Base-by-base conservation (phyloP, 2,797 vertebrate genomes). In the Malurus leucopterus region DNA sequence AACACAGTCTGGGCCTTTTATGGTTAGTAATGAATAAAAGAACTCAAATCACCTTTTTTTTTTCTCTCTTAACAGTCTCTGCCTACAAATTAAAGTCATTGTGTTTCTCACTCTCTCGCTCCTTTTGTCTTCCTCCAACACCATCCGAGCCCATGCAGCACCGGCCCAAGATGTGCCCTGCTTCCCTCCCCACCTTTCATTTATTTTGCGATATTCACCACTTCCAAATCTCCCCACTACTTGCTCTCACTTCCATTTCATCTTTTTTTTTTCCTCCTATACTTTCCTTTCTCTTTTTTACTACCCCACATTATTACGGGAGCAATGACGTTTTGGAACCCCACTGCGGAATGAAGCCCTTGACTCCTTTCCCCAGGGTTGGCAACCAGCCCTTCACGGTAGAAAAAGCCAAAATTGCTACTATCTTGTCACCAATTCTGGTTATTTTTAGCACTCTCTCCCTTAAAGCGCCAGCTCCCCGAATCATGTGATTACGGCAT, bases 1-100 rank as follows among this genome's bases (percentile, higher is more conserved):
- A 95, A 95, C 78, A 91, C 81, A 90, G 93, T 73, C 93, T 96
- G 94, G 83, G 92, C 78, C 85, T 94, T 97, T 97, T 96, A 95
- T 84, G 76, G 85, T 84, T 73, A 88, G 90, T 91, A 95, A 97
- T 96, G 96, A 96, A 96, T 95, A 94, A 96, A 96, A 95, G 86
- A 94, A 93, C 71, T 77, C 86, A 96, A 97, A 96, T 96, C 91
- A 89, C 84, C 80, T 78, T 68, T 92, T 96, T 79, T 46, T 36
- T 58, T 80, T 40, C 78, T 58, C 84, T 58, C 67, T 84, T 76
- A 94, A 95, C 95, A 90, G 88, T 74, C 88, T 85, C 94, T 94
- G 74, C 91, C 93, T 96, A 91, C 93, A 93, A 95, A 96, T 95
- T 95, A 90, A 83, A 95, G 95, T 78, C 91, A 93, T 93, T 95